These are phyloP conservation scores for Rhopalosiphum padi DNA, from an alignment of 1,140 invertebrate genomes.

Conservation along the genomic window DNA sequence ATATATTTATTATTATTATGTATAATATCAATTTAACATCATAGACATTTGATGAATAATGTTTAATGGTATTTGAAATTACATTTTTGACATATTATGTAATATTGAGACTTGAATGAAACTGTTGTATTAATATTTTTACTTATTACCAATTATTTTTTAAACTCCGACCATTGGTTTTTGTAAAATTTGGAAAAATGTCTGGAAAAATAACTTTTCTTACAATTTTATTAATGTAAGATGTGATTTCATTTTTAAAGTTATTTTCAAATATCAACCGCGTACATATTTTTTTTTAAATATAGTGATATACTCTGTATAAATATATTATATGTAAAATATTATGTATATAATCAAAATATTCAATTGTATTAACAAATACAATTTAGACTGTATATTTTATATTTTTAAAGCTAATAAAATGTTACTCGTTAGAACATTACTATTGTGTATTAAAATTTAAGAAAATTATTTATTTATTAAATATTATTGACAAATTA, in stretches of 20 bases:
- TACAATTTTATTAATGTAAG: background rate
- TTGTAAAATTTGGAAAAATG: background rate
- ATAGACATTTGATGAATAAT: background rate
- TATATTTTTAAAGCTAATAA: conserved; percentile 46
- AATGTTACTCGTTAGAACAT: conserved; percentile 43
- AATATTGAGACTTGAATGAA: background rate
- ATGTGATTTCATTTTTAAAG: background rate
- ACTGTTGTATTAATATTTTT: conserved; percentile 21
- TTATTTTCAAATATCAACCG: background rate
- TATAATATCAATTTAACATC: background rate
- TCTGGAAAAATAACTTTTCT: background rate
- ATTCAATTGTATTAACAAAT: conserved; percentile 40
- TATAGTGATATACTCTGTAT: conserved; percentile 16
- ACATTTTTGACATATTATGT: background rate
- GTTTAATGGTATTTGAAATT: conserved; percentile 6
- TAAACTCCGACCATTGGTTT: background rate
- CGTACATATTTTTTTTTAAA: background rate
- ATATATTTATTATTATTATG: background rate
- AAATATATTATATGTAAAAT: conserved; percentile 30
- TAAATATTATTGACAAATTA: conserved; percentile 54
- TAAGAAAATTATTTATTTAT: conserved; percentile 50
- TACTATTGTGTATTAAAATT: conserved; percentile 39
- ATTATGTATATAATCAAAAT: conserved; percentile 41
- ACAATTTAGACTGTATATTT: conserved; percentile 47
- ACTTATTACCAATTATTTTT: conserved; percentile 19